Base-by-base conservation (phyloP, 2,888 invertebrate genomes). In the Euphydryas editha region DNA sequence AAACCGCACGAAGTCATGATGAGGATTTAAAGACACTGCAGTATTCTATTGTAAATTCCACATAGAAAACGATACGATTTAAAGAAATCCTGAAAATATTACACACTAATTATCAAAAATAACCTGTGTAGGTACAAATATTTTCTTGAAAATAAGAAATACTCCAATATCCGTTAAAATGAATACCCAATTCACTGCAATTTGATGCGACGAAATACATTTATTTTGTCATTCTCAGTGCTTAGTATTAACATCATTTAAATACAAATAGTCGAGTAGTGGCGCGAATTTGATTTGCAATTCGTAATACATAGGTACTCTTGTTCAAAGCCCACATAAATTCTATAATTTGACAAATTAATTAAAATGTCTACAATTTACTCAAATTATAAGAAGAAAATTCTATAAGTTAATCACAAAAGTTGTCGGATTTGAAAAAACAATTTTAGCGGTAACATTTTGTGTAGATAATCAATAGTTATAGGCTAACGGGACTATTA, bases 281-380 rank as follows among this genome's bases (percentile, higher is more conserved):
- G 54, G 58, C 44, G 37, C 37, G 18, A 59, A 18, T 55, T 37
- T 46, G n/a, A 67, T 67, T 67, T 67, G 62, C 67, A 67, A 62
- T 59, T 62, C 67, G 62, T 67, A 67, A 55, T 55, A 11, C 24
- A 18, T 46, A 24, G 8, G 58, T 30, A 30, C 17, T 13, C 24
- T 65, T 21, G 44, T 59, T 21, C 59, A 17, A n/a, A 54, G 36
- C 42, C 42, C 44, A 46, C 46, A 37, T 54, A 18, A 49, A 57
- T 36, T 36, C 15, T 44, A 54, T 54, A 54, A 55, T 61, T 61
- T 44, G 55, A 20, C 44, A 20, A 62, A 46, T 62, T 46, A 49
- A 49, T 49, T 20, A 15, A 21, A 20, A 21, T 20, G 13, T 13
- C n/a, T 20, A 55, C 11, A 42, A 17, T 39, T 47, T 13, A 21